Evolutionary conservation across 2,113 vertebrate genomes (phyloP).

Genomic region (Pelmatolapia mariae): DNA sequence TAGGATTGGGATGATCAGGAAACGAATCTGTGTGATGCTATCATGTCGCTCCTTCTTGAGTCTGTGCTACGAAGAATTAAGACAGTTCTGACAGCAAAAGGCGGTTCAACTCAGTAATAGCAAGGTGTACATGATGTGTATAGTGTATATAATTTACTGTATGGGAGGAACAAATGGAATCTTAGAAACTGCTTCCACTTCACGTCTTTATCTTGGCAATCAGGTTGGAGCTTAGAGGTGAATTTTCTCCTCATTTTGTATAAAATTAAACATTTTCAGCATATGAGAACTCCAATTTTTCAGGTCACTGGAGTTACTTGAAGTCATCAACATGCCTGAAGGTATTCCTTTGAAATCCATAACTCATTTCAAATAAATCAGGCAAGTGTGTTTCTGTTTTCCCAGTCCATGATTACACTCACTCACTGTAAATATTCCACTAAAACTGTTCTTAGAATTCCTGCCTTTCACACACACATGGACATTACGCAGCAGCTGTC

Average conservation of each 20-base stretch:
- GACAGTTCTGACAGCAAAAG: background rate
- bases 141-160: background rate
- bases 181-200: background rate
- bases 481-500: conserved; percentile 46
- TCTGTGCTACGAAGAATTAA: background rate
- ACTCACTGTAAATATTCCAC: background rate
- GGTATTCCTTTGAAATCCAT: background rate
- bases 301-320: background rate
- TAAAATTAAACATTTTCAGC: background rate
- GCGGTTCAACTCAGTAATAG: background rate
- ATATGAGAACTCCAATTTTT: background rate
- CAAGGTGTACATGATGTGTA: background rate
- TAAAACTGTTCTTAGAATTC: background rate
- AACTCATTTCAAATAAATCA: background rate
- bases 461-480: conserved; percentile 2
- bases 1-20: background rate
- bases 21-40: background rate
- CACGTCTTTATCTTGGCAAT: background rate
- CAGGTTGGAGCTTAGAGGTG: background rate
- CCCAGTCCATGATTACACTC: background rate
- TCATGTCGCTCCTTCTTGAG: background rate
- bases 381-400: background rate
- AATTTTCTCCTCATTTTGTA: background rate
- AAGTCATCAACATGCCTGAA: background rate
- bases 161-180: background rate